These are phyloP conservation scores for Elephantulus edwardii DNA, from an alignment of 2,113 vertebrate genomes.

Conservation along the genomic window DNA sequence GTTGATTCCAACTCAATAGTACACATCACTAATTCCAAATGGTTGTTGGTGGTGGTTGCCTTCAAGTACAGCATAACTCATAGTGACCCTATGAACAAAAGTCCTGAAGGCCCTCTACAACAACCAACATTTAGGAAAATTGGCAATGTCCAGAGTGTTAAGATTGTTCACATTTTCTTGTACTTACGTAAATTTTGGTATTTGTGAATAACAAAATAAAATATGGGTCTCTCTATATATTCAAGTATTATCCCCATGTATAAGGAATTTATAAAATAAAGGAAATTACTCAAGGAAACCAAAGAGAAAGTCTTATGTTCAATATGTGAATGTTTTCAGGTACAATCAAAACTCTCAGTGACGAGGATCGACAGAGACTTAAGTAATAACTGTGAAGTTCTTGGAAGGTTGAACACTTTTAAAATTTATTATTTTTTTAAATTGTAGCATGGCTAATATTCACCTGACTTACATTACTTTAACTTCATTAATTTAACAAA, in stretches of 20 bases:
- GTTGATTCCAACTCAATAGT: no score
- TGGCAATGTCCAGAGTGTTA: constrained; percentile 3
- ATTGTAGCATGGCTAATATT: neutral
- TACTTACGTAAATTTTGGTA: neutral
- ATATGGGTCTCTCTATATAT: neutral
- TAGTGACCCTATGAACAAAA: no score
- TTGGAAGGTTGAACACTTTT: neutral
- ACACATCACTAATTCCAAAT: no score
- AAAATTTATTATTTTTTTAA: neutral
- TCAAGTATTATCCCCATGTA: neutral
- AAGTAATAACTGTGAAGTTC: neutral
- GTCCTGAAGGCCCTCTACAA: no score
- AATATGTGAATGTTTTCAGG: neutral
- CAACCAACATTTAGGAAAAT: no score
- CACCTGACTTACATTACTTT: neutral
- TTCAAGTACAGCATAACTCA: no score
- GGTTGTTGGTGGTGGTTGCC: no score
- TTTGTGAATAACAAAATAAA: constrained; percentile 5
- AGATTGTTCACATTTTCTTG: neutral
- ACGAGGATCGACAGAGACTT: neutral
- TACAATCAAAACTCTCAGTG: neutral
- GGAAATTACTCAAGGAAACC: neutral
- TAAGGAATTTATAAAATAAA: neutral
- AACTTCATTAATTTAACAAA: neutral
- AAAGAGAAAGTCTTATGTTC: neutral